Evolutionary conservation across 2,797 vertebrate species (phyloP), one percentile per base, ranked within the genome.

Genomic region (Anguilla anguilla): DNA sequence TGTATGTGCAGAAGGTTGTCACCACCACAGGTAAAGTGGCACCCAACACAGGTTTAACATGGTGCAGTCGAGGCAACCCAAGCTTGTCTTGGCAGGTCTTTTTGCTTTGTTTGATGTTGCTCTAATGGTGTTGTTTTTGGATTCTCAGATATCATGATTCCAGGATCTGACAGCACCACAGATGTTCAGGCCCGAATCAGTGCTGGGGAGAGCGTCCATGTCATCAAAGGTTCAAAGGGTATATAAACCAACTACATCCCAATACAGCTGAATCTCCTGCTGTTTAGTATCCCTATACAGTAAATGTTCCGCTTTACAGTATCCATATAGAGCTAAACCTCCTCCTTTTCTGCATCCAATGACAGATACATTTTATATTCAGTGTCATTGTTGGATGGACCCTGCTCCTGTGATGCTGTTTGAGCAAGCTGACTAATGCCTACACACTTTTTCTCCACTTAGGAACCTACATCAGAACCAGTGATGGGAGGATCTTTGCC

Each of bases 181-280:
- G 98, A 99, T 86, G 97, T 98, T 72, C 98, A 99, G 94, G 98
- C 99, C 79, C 96, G 98, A 89, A 99, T 99, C 89, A 97, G 96
- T 88, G 98, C 98, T 87, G 99, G 99, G 0, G 98, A 99, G 94
- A 99, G 97, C 91, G 98, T 99, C 93, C 98, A 99, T 83, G 97
- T 99, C 69, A 99, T 99, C 92, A 96, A 97, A 91, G 99, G 99
- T 89, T 99, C 98, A 0, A 99, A 99, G 98, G 99, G 99, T 99
- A 94, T 93, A 87, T 19, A 25, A 39, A 61, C n/a, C 59, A 3
- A 25, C 51, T 81, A 6, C 31, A 19, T 53, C 39, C 11, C 39
- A 74, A 51, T 82, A 3, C 79, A 51, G 43, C 77, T 46, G 22
- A 81, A 46, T 43, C 79, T 49, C 46, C 79, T 82, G 79, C 79